These are phyloP conservation scores for Itoplectis maculator DNA, from an alignment of 2,888 invertebrate genomes.

Conservation along the genomic window DNA sequence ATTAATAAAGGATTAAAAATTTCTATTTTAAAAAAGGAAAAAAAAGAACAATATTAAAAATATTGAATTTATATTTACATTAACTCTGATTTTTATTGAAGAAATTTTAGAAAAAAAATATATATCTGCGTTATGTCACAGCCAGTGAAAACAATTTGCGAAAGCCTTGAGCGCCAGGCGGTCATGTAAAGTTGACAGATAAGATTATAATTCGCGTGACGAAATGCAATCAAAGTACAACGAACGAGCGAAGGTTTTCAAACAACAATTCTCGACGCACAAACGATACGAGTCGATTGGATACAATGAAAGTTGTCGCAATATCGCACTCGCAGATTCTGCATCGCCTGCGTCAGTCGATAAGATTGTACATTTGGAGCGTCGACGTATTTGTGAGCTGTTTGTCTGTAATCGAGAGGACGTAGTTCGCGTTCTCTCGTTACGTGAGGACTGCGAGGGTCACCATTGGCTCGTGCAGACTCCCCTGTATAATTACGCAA, in stretches of 20 bases:
- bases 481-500: constrained; percentile 5
- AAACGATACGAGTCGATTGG: not conserved
- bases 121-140: not conserved
- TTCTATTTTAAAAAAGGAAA: too few species aligned
- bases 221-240: not conserved
- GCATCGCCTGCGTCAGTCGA: not conserved
- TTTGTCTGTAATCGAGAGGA: not conserved
- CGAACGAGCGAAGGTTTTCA: not conserved
- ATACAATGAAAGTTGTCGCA: not conserved
- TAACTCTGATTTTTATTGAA: too few species aligned
- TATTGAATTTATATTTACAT: too few species aligned
- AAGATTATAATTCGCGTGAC: not conserved
- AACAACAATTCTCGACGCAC: not conserved
- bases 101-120: too few species aligned
- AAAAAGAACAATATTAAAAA: too few species aligned
- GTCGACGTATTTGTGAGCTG: not conserved
- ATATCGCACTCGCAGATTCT: not conserved
- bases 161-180: not conserved
- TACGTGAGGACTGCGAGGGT: not conserved
- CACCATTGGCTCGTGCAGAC: not conserved
- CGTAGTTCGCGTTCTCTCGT: not conserved
- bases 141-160: not conserved
- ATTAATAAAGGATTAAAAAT: too few species aligned
- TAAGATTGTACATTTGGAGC: not conserved
- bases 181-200: constrained; percentile 4